These are phyloP conservation scores for Craterocephalus amniculus DNA, from an alignment of 2,797 vertebrate genomes.

Conservation along the genomic window DNA sequence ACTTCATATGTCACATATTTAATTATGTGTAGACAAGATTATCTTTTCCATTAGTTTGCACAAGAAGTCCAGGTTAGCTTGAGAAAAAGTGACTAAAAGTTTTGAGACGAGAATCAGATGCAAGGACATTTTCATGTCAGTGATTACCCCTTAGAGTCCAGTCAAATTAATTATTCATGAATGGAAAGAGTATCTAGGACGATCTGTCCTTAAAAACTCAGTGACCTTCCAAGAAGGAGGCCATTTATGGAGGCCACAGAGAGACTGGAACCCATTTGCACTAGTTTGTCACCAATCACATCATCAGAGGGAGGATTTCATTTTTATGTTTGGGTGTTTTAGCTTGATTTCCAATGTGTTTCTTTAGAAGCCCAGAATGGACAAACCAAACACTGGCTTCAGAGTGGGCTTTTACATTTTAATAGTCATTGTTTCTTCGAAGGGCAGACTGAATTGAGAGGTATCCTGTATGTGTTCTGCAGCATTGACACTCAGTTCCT, in stretches of 20 bases:
- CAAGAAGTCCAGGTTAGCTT: neutral
- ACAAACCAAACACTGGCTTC: neutral
- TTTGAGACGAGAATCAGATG: neutral
- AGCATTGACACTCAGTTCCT: neutral
- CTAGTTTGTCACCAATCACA: conserved; percentile 5
- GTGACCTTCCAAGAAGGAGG: conserved; percentile 25
- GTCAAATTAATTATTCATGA: conserved; percentile 25
- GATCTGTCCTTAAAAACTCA: conserved; percentile 16
- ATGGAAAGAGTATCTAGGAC: conserved; percentile 7
- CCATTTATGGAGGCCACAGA: neutral
- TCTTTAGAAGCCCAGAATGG: neutral
- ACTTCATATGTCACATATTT: conserved; percentile 4
- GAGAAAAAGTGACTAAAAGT: conserved; percentile 2
- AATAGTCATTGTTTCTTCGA: neutral
- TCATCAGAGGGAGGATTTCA: neutral
- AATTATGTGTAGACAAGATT: neutral
- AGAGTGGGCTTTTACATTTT: neutral
- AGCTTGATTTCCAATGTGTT: neutral
- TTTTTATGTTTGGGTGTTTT: neutral
- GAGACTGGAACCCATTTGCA: conserved; percentile 2
- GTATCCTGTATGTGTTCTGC: neutral
- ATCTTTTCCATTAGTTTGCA: neutral
- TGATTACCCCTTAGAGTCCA: conserved; percentile 1
- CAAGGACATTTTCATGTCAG: conserved; percentile 13
- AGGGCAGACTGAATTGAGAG: neutral